Percentiles rank a stretch among this genome's conserved stretches.
Conservation (phyloP, 2,888 invertebrate species). For the Gibbula magus region DNA sequence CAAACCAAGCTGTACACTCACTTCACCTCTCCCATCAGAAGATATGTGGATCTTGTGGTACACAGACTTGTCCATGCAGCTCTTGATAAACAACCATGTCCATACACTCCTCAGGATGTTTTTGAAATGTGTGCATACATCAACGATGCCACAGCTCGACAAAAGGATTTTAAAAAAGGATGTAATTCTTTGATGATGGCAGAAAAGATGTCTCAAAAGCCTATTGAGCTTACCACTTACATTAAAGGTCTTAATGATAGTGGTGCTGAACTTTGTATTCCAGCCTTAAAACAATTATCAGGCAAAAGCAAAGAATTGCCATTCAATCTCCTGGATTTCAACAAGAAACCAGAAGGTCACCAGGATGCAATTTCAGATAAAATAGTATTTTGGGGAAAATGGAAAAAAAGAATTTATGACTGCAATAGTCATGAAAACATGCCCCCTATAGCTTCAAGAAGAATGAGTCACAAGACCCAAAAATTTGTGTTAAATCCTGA, state of each 20-base stretch:
- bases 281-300: conserved; percentile 40
- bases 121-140: conserved; percentile 45
- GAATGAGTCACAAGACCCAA: neutral
- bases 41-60: conserved; percentile 48
- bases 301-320: conserved; percentile 39
- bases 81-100: conserved; percentile 27
- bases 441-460: neutral
- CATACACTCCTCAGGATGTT: conserved; percentile 48
- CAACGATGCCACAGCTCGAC: conserved; percentile 43
- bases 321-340: conserved; percentile 45
- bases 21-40: conserved; percentile 56
- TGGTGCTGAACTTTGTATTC: conserved; percentile 42
- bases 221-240: conserved; percentile 39
- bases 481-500: neutral
- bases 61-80: conserved; percentile 52
- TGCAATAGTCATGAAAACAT: neutral
- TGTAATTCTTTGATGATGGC: conserved; percentile 43
- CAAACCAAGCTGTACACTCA: conserved; percentile 47
- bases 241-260: conserved; percentile 44
- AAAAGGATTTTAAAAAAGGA: conserved; percentile 46
- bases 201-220: conserved; percentile 40
- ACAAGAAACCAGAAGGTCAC: conserved; percentile 40
- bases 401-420: conserved; percentile 49
- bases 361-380: conserved; percentile 33
- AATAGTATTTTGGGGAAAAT: conserved; percentile 37